phyloP scores from a whole-genome alignment of 2,888 invertebrate species.

The Agonopterix subpropinquella region DNA sequence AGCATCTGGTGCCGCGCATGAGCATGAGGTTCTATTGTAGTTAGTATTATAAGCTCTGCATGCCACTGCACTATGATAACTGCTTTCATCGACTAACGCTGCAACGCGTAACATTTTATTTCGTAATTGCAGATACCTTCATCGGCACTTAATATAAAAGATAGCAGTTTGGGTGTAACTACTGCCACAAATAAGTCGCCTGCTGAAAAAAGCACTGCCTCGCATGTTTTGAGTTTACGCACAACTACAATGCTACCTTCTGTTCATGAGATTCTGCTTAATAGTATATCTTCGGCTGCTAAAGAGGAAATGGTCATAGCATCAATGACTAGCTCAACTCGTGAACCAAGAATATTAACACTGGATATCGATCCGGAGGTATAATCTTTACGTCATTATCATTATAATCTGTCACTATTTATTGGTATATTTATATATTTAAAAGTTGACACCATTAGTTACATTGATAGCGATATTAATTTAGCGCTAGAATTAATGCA shows the following conservation, averaged over 20 bases:
- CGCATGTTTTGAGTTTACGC: conserved; percentile 74
- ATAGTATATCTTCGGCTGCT: conserved; percentile 77
- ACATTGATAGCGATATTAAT: too few species aligned
- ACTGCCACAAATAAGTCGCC: conserved; percentile 59
- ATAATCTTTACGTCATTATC: conserved; percentile 46
- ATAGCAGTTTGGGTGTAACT: conserved; percentile 68
- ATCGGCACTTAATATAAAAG: conserved; percentile 70
- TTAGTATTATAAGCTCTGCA: conserved; percentile 45
- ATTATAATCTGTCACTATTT: conserved; percentile 4
- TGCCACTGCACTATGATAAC: conserved; percentile 42
- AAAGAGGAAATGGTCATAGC: conserved; percentile 76
- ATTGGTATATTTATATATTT: not conserved
- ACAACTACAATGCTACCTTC: conserved; percentile 76
- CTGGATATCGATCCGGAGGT: conserved; percentile 79
- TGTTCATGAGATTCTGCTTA: conserved; percentile 77
- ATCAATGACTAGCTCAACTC: conserved; percentile 68
- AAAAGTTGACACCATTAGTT: not conserved
- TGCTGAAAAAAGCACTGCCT: conserved; percentile 72
- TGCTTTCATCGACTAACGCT: conserved; percentile 39
- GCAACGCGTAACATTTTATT: conserved; percentile 63
- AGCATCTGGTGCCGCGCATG: conserved; percentile 28
- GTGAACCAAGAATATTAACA: conserved; percentile 75
- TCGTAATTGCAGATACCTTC: conserved; percentile 71
- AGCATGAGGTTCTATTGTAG: conserved; percentile 24
- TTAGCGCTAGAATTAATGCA: too few species aligned